A percentile compares a stretch with the other conserved stretches of the same genome.
These are phyloP conservation scores for Anabacerthia variegaticeps DNA, from an alignment of 2,797 vertebrate species.

Conservation along the genomic window DNA sequence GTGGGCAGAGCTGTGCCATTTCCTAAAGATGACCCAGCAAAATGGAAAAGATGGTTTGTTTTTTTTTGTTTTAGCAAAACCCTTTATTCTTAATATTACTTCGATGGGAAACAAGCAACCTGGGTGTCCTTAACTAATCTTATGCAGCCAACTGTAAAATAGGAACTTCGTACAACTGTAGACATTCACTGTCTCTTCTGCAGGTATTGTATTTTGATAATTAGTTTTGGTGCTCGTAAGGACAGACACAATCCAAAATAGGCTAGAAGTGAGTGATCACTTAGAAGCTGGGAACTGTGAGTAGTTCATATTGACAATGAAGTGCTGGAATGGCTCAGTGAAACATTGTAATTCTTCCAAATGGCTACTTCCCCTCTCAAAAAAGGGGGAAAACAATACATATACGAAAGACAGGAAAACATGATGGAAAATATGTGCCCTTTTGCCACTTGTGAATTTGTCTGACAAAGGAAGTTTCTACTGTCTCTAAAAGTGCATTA, in stretches of 20 bases:
- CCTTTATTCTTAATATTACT: background rate
- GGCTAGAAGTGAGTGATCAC: background rate
- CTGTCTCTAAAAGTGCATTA: background rate
- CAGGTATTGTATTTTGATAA: background rate
- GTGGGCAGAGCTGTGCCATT: background rate
- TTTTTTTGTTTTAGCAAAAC: background rate
- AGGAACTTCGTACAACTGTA: background rate
- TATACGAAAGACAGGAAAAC: background rate
- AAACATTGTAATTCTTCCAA: background rate
- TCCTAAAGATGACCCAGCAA: background rate
- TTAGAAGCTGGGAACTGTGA: background rate
- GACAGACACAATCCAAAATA: background rate
- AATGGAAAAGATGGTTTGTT: background rate
- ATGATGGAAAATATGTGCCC: background rate
- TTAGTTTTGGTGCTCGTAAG: background rate
- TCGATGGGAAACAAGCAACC: background rate
- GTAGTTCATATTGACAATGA: background rate
- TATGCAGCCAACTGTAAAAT: background rate
- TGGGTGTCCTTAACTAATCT: background rate
- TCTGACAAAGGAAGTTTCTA: background rate
- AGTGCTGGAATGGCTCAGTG: background rate
- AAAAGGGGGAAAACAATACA: accelerated
- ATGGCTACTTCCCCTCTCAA: background rate
- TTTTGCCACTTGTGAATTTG: background rate
- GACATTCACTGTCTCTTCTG: background rate